A percentile compares a stretch with the other conserved stretches of the same genome.
Evolutionary conservation across 2,797 vertebrate genomes (phyloP).

Genomic region (Cryptoblepharus egeriae): DNA sequence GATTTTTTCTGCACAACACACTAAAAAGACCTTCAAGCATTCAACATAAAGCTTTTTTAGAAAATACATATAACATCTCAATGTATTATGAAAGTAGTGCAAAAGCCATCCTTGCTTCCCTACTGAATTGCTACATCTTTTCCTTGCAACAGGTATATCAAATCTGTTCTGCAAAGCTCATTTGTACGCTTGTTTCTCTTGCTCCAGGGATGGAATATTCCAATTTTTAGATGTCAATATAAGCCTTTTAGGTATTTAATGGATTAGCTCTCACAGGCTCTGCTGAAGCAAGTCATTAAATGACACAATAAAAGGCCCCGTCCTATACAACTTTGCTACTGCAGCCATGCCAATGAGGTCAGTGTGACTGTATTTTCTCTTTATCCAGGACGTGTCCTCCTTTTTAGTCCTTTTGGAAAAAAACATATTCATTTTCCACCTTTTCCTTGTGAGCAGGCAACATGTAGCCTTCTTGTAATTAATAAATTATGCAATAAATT

Average conservation of each 20-base stretch:
- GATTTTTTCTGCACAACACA: not conserved
- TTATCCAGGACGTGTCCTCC: too few relatives aligned
- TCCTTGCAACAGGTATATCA: not conserved
- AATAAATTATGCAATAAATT: too few relatives aligned
- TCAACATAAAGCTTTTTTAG: not conserved
- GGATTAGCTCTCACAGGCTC: not conserved
- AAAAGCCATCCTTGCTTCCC: not conserved
- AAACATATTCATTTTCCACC: too few relatives aligned
- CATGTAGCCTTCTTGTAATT: too few relatives aligned
- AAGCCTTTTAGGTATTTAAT: not conserved
- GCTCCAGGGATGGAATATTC: not conserved
- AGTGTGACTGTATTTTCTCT: too few relatives aligned
- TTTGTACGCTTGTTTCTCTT: not conserved
- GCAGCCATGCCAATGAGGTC: too few relatives aligned
- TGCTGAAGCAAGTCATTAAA: slow-evolving; percentile 11
- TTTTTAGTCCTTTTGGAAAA: too few relatives aligned
- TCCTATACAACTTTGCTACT: too few relatives aligned
- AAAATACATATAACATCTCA: not conserved
- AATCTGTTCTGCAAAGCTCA: not conserved
- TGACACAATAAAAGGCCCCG: not conserved
- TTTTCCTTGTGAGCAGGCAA: too few relatives aligned
- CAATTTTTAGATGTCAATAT: not conserved
- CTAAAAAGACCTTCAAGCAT: not conserved
- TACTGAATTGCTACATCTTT: not conserved
- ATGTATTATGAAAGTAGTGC: not conserved